Evolutionary conservation across 2,113 vertebrate genomes (phyloP), one percentile per base, ranked within the genome.

Genomic region (Macroglossus sobrinus): DNA sequence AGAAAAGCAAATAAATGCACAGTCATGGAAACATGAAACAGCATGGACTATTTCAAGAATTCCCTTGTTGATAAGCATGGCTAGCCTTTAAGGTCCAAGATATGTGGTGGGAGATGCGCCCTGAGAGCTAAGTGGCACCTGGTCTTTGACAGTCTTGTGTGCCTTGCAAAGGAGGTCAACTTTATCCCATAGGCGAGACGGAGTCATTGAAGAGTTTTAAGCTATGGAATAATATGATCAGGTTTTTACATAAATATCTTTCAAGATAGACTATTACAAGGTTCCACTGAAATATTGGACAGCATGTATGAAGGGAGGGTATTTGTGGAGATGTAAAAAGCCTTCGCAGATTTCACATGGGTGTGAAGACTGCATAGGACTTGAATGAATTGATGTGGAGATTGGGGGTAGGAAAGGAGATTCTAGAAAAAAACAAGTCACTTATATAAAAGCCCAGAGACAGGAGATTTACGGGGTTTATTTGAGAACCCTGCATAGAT

Each of bases 1-100:
- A 89, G 55, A 89, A 82, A 84, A 45, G 61, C 45, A 95, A 95
- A 24, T 94, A 76, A 59, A 74, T 86, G 11, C 59, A 88, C 12
- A 53, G 35, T 68, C 61, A 69, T 24, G 68, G 55, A 75, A 92
- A 89, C 50, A 50, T n/a, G 30, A 28, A 79, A 47, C 16, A 38
- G n/a, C 22, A 21, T 72, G n/a, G 30, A 74, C 4, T 84, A 43
- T 91, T 87, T 93, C 15, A 47, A 55, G 55, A 57, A 91, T 82
- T 63, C 35, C 15, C 21, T 87, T 90, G 40, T 96, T 94, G 85
- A 38, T 68, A 63, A 55, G 24, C 90, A 7, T 61, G 38, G 12
- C 38, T 84, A 88, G 53, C 63, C 40, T 92, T 19, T 90, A 35
- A 89, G 92, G 33, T 84, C n/a, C 45, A 43, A 68, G 71, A 24